Conservation (phyloP, 2,113 vertebrate genomes). For the Emydura subglobosa region DNA sequence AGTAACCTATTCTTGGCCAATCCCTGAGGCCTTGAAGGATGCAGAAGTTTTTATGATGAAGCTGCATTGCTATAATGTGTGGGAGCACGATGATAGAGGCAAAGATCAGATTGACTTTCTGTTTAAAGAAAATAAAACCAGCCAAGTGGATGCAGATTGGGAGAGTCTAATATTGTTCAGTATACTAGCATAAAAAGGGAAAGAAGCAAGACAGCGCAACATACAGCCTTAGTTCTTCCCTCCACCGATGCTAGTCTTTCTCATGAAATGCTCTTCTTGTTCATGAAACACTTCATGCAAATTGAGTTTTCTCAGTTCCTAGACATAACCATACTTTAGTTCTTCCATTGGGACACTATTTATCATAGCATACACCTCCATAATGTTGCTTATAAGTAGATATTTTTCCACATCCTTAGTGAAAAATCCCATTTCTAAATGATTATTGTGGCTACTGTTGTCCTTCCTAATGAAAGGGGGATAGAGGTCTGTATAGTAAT, state of each 20-base stretch:
- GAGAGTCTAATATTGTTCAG: not conserved
- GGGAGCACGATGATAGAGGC: not conserved
- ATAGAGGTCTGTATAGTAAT: too few species aligned
- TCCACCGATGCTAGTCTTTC: not conserved
- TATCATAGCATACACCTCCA: not conserved
- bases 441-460: not conserved
- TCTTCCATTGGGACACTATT: not conserved
- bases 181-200: not conserved
- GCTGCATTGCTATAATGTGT: not conserved
- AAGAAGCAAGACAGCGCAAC: not conserved
- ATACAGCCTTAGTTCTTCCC: not conserved
- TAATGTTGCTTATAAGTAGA: not conserved
- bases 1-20: not conserved
- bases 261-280: not conserved
- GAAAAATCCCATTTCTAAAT: not conserved
- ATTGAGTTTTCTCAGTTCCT: not conserved
- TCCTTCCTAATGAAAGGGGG: not conserved
- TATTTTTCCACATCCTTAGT: not conserved
- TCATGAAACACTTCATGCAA: not conserved
- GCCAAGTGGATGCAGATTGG: not conserved
- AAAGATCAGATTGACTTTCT: not conserved
- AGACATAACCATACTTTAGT: not conserved
- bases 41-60: not conserved
- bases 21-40: not conserved
- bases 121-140: not conserved